Percentiles rank a stretch among this genome's conserved stretches.
These are phyloP conservation scores for Agriopis leucophaearia DNA, from an alignment of 2,888 invertebrate species.

Conservation along the genomic window DNA sequence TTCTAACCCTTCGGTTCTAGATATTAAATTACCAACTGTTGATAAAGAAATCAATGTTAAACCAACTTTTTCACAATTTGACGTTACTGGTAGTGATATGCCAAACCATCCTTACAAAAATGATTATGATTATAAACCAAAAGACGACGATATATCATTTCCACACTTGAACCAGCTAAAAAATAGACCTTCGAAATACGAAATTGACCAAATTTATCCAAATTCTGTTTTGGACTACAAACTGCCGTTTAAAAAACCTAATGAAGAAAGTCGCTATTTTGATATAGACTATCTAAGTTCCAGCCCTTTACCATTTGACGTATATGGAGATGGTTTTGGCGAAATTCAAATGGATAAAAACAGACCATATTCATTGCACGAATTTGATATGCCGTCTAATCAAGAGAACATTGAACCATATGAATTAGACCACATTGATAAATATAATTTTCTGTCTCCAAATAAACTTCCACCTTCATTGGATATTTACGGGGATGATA, in stretches of 20 bases:
- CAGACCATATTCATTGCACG: neutral
- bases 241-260: neutral
- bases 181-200: neutral
- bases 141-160: neutral
- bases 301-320: neutral
- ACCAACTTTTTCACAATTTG: neutral
- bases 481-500: conserved; percentile 9
- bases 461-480: neutral
- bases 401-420: neutral
- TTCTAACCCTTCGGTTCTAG: neutral
- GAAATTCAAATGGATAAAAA: neutral
- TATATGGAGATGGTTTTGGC: conserved; percentile 1
- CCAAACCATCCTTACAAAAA: neutral
- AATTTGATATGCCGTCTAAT: neutral
- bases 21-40: neutral
- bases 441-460: neutral
- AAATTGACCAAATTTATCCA: neutral
- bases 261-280: neutral
- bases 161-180: neutral
- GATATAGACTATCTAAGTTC: neutral
- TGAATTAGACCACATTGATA: neutral
- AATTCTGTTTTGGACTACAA: neutral
- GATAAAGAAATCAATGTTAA: neutral
- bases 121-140: neutral
- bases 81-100: neutral